A percentile compares a stretch with the other conserved stretches of the same genome.
Conservation (phyloP, 2,888 invertebrate genomes). For the Rhamphomyia laevipes region DNA sequence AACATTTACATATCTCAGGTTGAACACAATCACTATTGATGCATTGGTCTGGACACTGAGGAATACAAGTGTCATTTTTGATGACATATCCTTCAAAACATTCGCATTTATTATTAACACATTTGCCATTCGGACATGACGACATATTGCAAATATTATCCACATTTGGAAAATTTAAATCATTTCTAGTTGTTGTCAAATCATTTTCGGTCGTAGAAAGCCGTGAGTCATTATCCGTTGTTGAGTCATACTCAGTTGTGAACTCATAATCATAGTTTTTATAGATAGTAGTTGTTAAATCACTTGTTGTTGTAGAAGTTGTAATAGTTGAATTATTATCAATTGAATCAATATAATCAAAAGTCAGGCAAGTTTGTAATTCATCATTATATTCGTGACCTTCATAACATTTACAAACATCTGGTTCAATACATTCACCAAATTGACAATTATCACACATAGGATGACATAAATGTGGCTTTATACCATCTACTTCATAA, state of each 20-base stretch:
- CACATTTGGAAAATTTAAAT: no score
- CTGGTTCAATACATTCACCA: constrained; percentile 13
- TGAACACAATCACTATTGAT: constrained; percentile 41
- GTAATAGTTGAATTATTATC: no score
- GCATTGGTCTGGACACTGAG: neutral
- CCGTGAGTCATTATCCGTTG: neutral
- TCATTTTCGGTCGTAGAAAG: neutral
- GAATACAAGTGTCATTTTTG: neutral
- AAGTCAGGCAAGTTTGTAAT: neutral
- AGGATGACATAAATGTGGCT: neutral
- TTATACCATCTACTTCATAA: constrained; percentile 7
- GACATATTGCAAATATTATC: neutral
- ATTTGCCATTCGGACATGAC: neutral
- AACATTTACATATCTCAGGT: constrained; percentile 42
- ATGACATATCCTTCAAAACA: constrained; percentile 33
- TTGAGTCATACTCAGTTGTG: no score
- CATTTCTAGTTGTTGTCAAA: neutral
- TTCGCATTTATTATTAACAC: constrained; percentile 5
- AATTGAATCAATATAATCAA: no score
- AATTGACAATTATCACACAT: neutral
- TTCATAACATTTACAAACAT: constrained; percentile 17
- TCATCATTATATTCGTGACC: neutral
- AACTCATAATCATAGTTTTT: no score
- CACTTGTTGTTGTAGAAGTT: no score
- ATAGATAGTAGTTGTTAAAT: no score